Evolutionary conservation across 2,797 vertebrate genomes (phyloP).

Genomic region (Vultur gryphus): DNA sequence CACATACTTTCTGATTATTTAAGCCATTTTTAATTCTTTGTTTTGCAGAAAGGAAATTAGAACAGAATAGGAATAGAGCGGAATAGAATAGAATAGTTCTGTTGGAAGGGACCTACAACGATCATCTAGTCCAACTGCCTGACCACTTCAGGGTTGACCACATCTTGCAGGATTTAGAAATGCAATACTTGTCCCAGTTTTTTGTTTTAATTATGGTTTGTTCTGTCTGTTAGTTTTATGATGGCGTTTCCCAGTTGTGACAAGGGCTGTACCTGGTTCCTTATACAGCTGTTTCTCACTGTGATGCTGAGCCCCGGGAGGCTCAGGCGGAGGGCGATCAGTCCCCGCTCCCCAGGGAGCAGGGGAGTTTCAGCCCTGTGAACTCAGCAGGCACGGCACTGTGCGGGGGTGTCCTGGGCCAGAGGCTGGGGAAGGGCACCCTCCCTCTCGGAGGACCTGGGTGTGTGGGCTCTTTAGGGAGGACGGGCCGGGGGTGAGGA

Average conservation of each 20-base stretch:
- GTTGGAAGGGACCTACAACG: background rate
- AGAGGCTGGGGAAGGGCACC: background rate
- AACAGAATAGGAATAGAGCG: too few relatives aligned
- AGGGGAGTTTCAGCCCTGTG: background rate
- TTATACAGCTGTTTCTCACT: rapidly evolving
- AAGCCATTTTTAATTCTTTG: background rate
- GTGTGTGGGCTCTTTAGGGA: background rate
- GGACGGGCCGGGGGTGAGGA: background rate
- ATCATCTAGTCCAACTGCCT: background rate
- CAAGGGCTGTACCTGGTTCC: background rate
- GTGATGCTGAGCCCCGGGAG: background rate
- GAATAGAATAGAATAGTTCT: background rate
- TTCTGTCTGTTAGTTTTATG: too few relatives aligned
- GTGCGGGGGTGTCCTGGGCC: too few relatives aligned
- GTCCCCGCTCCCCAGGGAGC: background rate
- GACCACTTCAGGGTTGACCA: background rate
- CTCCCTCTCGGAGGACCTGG: background rate
- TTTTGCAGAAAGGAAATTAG: background rate
- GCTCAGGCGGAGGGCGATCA: background rate
- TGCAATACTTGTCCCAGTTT: background rate
- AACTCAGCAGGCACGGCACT: too few relatives aligned
- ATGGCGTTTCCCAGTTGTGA: background rate
- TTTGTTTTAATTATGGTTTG: background rate
- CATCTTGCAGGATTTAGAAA: background rate
- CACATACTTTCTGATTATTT: too few relatives aligned